phyloP scores from a whole-genome alignment of 2,888 invertebrate species.

The Zygothrica quintamaculata region DNA sequence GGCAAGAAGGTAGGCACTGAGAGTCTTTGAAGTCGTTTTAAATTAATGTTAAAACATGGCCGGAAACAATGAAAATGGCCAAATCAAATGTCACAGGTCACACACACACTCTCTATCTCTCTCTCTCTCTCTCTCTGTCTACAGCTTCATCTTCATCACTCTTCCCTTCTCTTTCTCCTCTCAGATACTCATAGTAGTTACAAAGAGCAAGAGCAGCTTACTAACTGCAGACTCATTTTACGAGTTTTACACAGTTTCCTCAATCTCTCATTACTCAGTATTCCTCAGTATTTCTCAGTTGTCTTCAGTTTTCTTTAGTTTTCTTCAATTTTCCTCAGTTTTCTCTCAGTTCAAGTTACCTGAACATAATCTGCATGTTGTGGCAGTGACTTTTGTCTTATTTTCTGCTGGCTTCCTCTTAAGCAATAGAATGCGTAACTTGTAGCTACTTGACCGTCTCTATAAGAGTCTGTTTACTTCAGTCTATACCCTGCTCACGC shows the following conservation, averaged over 20 bases:
- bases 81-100: constrained; percentile 55
- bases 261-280: constrained; percentile 45
- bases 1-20: neutral
- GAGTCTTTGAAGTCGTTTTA: constrained; percentile 38
- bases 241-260: neutral
- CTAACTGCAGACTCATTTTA: neutral
- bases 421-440: constrained; percentile 38
- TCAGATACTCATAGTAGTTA: constrained; percentile 4
- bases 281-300: neutral
- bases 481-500: constrained; percentile 9
- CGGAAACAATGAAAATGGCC: constrained; percentile 25
- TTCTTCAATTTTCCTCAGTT: constrained; percentile 21
- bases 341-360: constrained; percentile 16
- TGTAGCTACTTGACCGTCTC: constrained; percentile 49
- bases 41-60: constrained; percentile 31
- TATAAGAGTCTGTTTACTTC: constrained; percentile 16
- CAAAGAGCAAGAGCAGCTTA: neutral
- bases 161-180: neutral
- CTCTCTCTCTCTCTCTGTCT: neutral
- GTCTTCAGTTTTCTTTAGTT: neutral
- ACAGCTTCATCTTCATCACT: neutral
- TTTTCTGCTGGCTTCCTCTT: constrained; percentile 9
- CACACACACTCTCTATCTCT: constrained; percentile 14
- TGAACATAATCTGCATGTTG: constrained; percentile 43
- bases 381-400: constrained; percentile 45